These are phyloP conservation scores for Lamellibrachia columna DNA, from an alignment of 2,888 invertebrate genomes.

Conservation along the genomic window DNA sequence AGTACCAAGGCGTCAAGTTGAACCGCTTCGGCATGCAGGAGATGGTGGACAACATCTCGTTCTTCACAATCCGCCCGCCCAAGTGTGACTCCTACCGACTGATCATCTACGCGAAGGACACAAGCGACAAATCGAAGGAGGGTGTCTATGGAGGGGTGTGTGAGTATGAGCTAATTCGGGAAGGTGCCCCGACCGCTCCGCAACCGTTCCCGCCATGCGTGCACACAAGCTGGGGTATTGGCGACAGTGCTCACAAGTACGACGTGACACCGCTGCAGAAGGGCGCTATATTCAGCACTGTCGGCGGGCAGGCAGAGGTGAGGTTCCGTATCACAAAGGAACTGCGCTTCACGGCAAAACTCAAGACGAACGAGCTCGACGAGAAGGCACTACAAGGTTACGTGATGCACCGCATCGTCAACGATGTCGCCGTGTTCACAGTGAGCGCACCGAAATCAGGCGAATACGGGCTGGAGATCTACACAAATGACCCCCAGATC, in stretches of 20 bases:
- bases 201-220: conserved; percentile 65
- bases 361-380: conserved; percentile 57
- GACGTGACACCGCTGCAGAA: conserved; percentile 60
- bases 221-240: conserved; percentile 64
- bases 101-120: conserved; percentile 65
- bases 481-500: conserved; percentile 62
- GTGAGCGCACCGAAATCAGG: conserved; percentile 61
- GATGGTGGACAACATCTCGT: conserved; percentile 61
- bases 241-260: conserved; percentile 60
- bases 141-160: conserved; percentile 65
- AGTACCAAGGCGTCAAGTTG: conserved; percentile 56
- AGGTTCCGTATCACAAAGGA: conserved; percentile 57
- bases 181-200: conserved; percentile 52
- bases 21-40: conserved; percentile 62
- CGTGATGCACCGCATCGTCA: conserved; percentile 62
- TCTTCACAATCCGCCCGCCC: conserved; percentile 64
- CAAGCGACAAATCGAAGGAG: conserved; percentile 52
- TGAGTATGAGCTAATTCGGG: conserved; percentile 64
- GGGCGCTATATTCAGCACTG: conserved; percentile 59
- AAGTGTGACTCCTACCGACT: conserved; percentile 61
- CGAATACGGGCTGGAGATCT: conserved; percentile 64
- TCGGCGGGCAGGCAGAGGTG: conserved; percentile 62
- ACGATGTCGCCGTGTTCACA: conserved; percentile 63
- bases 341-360: conserved; percentile 65
- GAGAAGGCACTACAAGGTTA: conserved; percentile 62